Evolutionary conservation across 2,888 invertebrate species (phyloP).

Genomic region (Elysia crispata): DNA sequence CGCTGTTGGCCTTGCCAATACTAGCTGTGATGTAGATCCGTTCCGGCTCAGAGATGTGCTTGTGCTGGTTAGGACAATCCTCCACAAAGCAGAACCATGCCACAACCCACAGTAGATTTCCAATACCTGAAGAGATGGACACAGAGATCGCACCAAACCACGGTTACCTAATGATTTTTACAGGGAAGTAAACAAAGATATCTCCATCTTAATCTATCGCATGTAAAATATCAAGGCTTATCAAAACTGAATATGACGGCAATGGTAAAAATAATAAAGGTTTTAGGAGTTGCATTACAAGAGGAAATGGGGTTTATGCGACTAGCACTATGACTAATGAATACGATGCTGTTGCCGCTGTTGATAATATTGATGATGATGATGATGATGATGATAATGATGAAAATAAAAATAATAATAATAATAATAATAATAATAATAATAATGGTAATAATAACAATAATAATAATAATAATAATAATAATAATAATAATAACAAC

Average conservation of each 20-base stretch:
- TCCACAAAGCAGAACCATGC: conserved; percentile 60
- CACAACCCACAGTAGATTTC: too few species aligned
- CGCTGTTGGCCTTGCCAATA: conserved; percentile 57
- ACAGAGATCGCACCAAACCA: too few species aligned
- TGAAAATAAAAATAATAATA: background rate
- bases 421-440: background rate
- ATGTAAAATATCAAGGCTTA: too few species aligned
- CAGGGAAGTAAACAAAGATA: too few species aligned
- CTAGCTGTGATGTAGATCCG: conserved; percentile 56
- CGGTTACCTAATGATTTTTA: too few species aligned
- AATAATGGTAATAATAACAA: background rate
- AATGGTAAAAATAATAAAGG: too few species aligned
- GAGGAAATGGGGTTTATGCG: too few species aligned
- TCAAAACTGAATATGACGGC: too few species aligned
- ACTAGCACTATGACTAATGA: too few species aligned
- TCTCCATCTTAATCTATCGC: too few species aligned
- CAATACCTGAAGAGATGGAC: conserved; percentile 40
- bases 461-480: conserved; percentile 4
- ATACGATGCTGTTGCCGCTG: background rate
- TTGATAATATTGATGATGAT: conserved; percentile 1
- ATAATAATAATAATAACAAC: background rate
- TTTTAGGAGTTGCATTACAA: too few species aligned
- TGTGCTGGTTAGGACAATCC: conserved; percentile 60
- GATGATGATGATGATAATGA: background rate
- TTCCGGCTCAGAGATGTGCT: conserved; percentile 58